Evolutionary conservation across 2,113 vertebrate species (phyloP).

Genomic region (Suricata suricatta): DNA sequence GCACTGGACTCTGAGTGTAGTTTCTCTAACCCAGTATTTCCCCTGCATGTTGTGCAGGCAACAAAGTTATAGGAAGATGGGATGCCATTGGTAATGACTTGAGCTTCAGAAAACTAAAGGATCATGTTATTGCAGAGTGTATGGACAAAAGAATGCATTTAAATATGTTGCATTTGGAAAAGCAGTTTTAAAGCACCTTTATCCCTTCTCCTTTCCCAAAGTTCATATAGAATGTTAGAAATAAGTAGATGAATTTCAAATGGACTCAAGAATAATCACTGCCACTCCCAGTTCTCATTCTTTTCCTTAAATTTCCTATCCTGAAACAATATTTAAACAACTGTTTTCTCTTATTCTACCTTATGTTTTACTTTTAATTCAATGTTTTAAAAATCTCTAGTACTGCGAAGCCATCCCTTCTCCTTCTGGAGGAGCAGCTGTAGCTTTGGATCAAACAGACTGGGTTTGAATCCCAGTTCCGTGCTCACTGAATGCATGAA

Average conservation of each 20-base stretch:
- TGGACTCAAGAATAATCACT: not conserved
- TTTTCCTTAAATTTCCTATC: not conserved
- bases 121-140: not conserved
- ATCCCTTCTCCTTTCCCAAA: not conserved
- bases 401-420: not conserved
- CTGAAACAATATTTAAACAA: slow-evolving; percentile 8
- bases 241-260: not conserved
- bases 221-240: not conserved
- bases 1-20: not conserved
- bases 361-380: slow-evolving; percentile 30
- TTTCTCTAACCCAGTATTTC: not conserved
- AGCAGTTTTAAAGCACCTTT: not conserved
- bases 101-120: not conserved
- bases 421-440: not conserved
- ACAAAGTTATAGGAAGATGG: not conserved
- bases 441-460: not conserved
- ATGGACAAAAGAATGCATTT: not conserved
- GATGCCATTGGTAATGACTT: not conserved
- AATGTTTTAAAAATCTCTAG: not conserved
- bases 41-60: not conserved
- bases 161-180: not conserved
- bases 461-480: not conserved
- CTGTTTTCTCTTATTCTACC: not conserved
- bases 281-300: not conserved
- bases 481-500: not conserved